Percentiles rank a stretch among this genome's conserved stretches.
phyloP scores from a whole-genome alignment of 37 sponge, comb jelly and placozoan species.

The Halisarca cf. caerulea region DNA sequence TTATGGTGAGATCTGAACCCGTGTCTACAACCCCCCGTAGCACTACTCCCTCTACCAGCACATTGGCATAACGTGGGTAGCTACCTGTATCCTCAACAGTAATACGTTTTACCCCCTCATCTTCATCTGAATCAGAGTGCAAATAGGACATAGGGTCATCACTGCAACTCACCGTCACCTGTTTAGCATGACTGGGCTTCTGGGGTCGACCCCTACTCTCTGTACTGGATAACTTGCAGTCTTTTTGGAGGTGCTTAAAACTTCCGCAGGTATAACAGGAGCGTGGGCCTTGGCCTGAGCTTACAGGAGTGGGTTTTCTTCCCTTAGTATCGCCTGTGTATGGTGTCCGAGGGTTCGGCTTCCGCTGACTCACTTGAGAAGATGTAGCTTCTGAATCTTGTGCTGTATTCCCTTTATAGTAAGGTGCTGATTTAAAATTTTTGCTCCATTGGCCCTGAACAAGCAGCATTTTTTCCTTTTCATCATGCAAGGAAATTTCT shows the following conservation, averaged over 20 bases:
- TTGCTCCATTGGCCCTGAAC: too few relatives aligned
- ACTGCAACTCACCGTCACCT: too few relatives aligned
- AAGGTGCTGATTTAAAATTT: too few relatives aligned
- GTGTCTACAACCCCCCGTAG: slow-evolving; percentile 42
- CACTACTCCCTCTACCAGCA: slow-evolving; percentile 34
- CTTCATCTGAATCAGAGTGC: not conserved
- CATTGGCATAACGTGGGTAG: slow-evolving; percentile 10
- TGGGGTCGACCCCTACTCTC: not conserved
- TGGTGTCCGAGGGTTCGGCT: too few relatives aligned
- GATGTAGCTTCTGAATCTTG: not conserved
- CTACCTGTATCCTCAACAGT: slow-evolving; percentile 44
- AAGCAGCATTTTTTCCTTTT: too few relatives aligned
- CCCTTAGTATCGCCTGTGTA: too few relatives aligned
- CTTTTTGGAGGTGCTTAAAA: slow-evolving; percentile 24
- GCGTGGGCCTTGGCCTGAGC: not conserved
- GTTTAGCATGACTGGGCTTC: not conserved
- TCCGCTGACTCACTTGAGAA: not conserved
- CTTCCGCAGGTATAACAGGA: slow-evolving; percentile 37
- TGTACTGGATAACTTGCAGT: slow-evolving; percentile 31
- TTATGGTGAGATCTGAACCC: slow-evolving; percentile 59
- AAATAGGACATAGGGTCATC: slow-evolving; percentile 7
- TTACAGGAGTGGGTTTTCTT: too few relatives aligned
- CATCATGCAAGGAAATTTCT: too few relatives aligned
- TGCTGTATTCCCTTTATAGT: too few relatives aligned
- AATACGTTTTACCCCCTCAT: not conserved